These are phyloP conservation scores for Rhynchomys soricoides DNA, from an alignment of 2,113 vertebrate genomes.

Conservation along the genomic window DNA sequence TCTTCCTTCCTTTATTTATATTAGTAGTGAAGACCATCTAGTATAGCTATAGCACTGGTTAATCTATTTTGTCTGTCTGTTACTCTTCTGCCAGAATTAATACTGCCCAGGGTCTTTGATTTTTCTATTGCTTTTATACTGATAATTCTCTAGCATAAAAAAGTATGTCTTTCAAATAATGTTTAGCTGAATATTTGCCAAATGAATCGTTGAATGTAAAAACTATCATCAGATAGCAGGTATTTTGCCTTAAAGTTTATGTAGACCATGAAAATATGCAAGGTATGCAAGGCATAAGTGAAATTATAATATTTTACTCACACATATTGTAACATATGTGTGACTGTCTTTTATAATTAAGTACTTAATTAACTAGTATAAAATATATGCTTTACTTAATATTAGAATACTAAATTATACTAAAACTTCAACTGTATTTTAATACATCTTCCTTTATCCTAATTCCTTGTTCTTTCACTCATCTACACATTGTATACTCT, in stretches of 20 bases:
- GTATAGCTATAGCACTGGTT: not conserved
- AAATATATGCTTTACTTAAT: not conserved
- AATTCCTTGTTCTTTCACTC: not conserved
- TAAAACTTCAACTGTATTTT: not conserved
- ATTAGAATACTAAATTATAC: not conserved
- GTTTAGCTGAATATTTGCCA: not conserved
- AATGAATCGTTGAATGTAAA: not conserved
- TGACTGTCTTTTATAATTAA: not conserved
- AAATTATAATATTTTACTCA: not conserved
- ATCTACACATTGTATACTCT: not conserved
- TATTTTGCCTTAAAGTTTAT: not conserved
- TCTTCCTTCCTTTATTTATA: not conserved
- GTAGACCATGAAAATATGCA: not conserved
- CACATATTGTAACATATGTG: not conserved
- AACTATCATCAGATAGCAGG: not conserved
- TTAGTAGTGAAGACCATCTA: not conserved
- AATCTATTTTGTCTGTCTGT: not conserved
- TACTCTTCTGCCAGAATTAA: not conserved
- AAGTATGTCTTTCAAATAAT: not conserved
- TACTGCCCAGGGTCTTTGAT: not conserved
- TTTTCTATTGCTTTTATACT: not conserved
- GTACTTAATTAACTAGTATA: not conserved
- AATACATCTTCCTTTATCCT: not conserved
- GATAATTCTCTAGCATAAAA: not conserved
- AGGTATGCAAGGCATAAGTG: not conserved